Base-by-base conservation (phyloP, 64 coral and sea anemone species). In the Stichodactyla mertensii region DNA sequence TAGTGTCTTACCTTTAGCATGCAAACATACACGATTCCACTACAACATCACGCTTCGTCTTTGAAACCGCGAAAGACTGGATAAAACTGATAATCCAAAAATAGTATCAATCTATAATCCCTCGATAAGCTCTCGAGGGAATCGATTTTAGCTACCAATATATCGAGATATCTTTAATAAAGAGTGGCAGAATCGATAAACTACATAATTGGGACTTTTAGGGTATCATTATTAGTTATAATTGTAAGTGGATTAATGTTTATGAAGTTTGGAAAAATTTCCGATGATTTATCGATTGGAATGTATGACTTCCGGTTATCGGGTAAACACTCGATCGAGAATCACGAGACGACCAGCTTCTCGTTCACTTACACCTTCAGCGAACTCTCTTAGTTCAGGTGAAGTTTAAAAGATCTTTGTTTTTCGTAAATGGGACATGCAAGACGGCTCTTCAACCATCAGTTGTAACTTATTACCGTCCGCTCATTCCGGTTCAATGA, bases 401-500 rank as follows among this genome's bases (percentile, higher is more conserved):
- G 22, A 26, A 10, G 69, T 4, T 74, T 26, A 8, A 45, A 74
- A 74, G 69, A 27, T 10, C 24, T 23, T 28, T 36, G 69, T 9
- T 28, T 26, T n/a, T 13, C 8, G 9, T 74, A 13, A 31, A 22
- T 26, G 69, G 24, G 78, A 14, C 6, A 81, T 81, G 78, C 78
- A 81, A 81, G 78, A 52, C 5, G 78, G 20, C 16, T 53, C 78
- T 55, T 18, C 78, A 1, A 55, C 78, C 0, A 7, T 4, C 16
- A 85, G 60, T 51, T 85, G 64, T 64, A 85, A 64, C 26, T n/a
- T 55, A 8, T 6, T 85, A 6, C 83, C 83, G 20, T 85, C 83
- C 14, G 56, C 55, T 64, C 26, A 81, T 28, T 27, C n/a, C 27
- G 78, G 78, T 0, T 84, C 82, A 60, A 85, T 85, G 57, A 85